Percentiles rank a stretch among this genome's conserved stretches.
phyloP scores from a whole-genome alignment of 2,797 vertebrate species.

The Eulemur mongoz region DNA sequence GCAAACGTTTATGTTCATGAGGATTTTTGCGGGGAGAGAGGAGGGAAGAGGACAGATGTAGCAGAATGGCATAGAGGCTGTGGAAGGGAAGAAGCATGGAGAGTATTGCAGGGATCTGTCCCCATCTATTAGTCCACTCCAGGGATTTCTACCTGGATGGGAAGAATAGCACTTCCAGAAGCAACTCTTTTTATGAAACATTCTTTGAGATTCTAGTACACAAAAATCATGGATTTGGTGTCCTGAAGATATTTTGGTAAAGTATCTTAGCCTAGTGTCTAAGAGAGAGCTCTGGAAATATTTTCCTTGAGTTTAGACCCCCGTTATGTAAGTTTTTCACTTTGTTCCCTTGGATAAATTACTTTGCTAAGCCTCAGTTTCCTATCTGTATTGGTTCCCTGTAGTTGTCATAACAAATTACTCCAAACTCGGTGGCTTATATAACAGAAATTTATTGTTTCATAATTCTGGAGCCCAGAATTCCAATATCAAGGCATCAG shows the following conservation, averaged over 20 bases:
- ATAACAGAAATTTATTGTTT: background rate
- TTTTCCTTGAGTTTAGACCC: background rate
- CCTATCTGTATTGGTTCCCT: background rate
- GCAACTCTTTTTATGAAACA: background rate
- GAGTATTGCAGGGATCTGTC: background rate
- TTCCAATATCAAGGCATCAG: background rate
- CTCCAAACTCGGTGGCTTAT: background rate
- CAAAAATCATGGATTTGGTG: background rate
- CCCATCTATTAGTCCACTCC: fast-evolving
- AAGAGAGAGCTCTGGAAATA: background rate
- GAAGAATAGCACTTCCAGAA: background rate
- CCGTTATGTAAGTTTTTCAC: background rate
- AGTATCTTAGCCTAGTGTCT: background rate
- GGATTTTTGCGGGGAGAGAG: background rate
- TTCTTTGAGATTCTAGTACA: background rate
- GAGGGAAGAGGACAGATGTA: background rate
- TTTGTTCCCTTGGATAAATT: background rate
- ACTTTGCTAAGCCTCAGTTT: background rate
- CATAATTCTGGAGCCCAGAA: background rate
- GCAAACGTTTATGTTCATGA: background rate
- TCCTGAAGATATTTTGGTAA: background rate
- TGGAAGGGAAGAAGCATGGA: background rate
- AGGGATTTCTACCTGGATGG: background rate
- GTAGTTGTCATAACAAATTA: background rate
- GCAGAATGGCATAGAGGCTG: background rate